Base-by-base conservation (phyloP, 2,888 invertebrate species). In the Philonicus albiceps region DNA sequence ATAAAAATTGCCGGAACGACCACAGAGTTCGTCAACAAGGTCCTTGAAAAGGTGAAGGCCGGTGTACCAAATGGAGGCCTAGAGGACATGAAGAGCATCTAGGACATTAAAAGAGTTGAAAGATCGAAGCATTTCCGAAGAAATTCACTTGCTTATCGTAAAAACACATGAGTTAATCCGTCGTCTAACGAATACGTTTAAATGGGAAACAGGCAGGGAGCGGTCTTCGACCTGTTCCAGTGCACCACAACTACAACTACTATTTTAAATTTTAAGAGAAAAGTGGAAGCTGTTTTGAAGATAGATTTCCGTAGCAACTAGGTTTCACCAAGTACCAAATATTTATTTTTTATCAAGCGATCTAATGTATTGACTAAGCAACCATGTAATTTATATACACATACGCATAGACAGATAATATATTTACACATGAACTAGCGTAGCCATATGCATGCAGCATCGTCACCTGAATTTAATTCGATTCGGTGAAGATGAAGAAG, bases 21-120 rank as follows among this genome's bases (percentile, higher is more conserved):
- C 78, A 97, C 98, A 13, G 98, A 98, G 90, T 98, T 96, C 92
- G 98, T 99, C 64, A 98, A 98, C 92, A 95, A 95, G 93, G 95
- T 98, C 87, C 93, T 98, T 92, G 97, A 97, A 87, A 97, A 96
- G 91, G 95, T 98, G 86, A 96, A 95, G 92, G 93, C 94, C 87
- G 98, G 98, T 43, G 95, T 96, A 90, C 94, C 95, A 85, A 95
- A 95, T 89, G 96, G 96, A 89, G 96, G 96, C 85, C 93, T 97
- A 88, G 95, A 96, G 90, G 96, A 97, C 88, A 93, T 96, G 90
- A 94, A 94, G 90, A 90, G 90, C 87, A 90, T 90, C 88, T 91
- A 90, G 89, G 88, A 43, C 53, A 81, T 3, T n/a, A 81, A 81
- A 55, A 16, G 30, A 81, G 30, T 8, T 0, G n/a, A 34, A 7